Conservation (phyloP, 1,140 invertebrate species). For the Trichonephila clavipes region DNA sequence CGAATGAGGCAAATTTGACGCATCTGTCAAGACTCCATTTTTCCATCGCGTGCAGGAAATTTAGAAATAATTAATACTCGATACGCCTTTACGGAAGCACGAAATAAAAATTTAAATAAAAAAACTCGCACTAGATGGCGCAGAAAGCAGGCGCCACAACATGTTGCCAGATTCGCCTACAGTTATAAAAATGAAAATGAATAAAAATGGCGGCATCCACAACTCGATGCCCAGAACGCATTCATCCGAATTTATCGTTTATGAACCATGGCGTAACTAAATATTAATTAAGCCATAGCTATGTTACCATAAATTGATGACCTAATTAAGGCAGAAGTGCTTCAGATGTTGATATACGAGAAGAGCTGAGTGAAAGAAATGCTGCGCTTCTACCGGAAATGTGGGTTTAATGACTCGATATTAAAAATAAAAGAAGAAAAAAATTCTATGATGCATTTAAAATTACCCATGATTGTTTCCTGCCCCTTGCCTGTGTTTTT, state of each 20-base stretch:
- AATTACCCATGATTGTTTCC: slow-evolving; percentile 66
- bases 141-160: slow-evolving; percentile 39
- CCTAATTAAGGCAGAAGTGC: slow-evolving; percentile 68
- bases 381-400: slow-evolving; percentile 42
- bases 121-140: slow-evolving; percentile 68
- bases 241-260: slow-evolving; percentile 72
- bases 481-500: slow-evolving; percentile 36
- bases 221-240: slow-evolving; percentile 40
- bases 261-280: slow-evolving; percentile 75
- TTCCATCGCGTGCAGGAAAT: slow-evolving; percentile 68
- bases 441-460: slow-evolving; percentile 68
- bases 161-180: slow-evolving; percentile 67
- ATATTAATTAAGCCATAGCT: slow-evolving; percentile 75
- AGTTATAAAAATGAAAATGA: slow-evolving; percentile 40
- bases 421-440: slow-evolving; percentile 62
- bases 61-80: slow-evolving; percentile 76
- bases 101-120: slow-evolving; percentile 23
- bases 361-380: slow-evolving; percentile 55
- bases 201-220: slow-evolving; percentile 47
- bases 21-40: slow-evolving; percentile 75
- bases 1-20: slow-evolving; percentile 74
- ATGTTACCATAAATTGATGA: slow-evolving; percentile 76
- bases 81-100: slow-evolving; percentile 33
- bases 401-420: slow-evolving; percentile 69
- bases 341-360: slow-evolving; percentile 74